These are phyloP conservation scores for Cylas formicarius DNA, from an alignment of 1,140 invertebrate genomes.

Conservation along the genomic window DNA sequence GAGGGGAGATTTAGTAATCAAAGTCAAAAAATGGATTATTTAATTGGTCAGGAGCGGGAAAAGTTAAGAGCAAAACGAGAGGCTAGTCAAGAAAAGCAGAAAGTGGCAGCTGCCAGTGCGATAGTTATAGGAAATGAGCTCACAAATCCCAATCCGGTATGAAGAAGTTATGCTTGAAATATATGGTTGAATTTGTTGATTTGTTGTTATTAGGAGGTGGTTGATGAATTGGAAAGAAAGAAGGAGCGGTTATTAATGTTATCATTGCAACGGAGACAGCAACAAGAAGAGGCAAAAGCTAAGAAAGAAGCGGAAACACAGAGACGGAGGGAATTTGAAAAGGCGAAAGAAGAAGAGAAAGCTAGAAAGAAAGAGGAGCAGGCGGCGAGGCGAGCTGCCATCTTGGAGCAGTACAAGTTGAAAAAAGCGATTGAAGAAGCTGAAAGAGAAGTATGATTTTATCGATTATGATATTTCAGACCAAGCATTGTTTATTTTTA, in stretches of 20 bases:
- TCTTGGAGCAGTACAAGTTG: slow-evolving; percentile 90
- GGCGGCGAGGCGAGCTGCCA: slow-evolving; percentile 71
- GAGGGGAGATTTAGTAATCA: slow-evolving; percentile 43
- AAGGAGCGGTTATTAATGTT: slow-evolving; percentile 83
- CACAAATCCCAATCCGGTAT: slow-evolving; percentile 59
- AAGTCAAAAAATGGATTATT: slow-evolving; percentile 39
- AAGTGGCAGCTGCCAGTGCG: slow-evolving; percentile 48
- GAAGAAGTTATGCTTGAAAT: slow-evolving; percentile 7
- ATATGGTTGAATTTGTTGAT: not conserved
- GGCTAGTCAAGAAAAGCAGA: slow-evolving; percentile 45
- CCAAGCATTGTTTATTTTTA: slow-evolving; percentile 40
- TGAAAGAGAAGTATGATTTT: slow-evolving; percentile 65
- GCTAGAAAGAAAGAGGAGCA: slow-evolving; percentile 87
- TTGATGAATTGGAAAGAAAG: slow-evolving; percentile 84
- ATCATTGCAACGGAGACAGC: slow-evolving; percentile 77
- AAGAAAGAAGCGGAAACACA: slow-evolving; percentile 80
- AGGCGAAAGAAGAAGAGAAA: slow-evolving; percentile 77
- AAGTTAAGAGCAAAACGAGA: slow-evolving; percentile 43
- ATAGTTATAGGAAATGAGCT: slow-evolving; percentile 64
- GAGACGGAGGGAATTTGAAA: slow-evolving; percentile 67
- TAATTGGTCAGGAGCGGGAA: slow-evolving; percentile 43
- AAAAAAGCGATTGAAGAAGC: slow-evolving; percentile 91
- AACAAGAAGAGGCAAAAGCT: slow-evolving; percentile 79
- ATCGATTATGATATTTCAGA: not conserved
- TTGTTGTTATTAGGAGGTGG: slow-evolving; percentile 51